Conservation (phyloP, 2,113 vertebrate species). For the Ailurus styani region DNA sequence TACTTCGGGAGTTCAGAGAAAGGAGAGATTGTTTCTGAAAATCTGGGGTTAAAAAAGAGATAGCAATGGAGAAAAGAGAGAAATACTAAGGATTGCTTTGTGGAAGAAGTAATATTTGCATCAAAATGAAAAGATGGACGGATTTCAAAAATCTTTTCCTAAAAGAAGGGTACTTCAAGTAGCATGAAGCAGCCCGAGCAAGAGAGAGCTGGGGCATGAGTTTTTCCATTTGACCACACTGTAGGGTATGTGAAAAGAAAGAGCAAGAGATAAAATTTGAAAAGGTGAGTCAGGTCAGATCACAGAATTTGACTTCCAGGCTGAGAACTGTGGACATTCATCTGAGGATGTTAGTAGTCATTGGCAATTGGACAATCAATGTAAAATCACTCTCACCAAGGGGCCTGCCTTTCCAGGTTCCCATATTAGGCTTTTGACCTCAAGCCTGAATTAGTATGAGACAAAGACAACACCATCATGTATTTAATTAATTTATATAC, state of each 20-base stretch:
- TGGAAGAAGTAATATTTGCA: background rate
- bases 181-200: background rate
- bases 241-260: background rate
- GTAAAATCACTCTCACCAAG: background rate
- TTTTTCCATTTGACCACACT: background rate
- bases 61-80: background rate
- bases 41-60: background rate
- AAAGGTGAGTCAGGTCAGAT: background rate
- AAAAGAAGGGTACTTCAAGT: background rate
- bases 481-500: background rate
- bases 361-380: background rate
- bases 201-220: background rate
- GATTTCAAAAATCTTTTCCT: background rate
- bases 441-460: background rate
- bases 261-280: background rate
- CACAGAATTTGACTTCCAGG: background rate
- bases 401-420: background rate
- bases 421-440: background rate
- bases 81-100: background rate
- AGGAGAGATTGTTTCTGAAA: background rate
- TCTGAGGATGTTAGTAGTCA: background rate
- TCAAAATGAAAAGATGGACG: background rate
- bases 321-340: background rate
- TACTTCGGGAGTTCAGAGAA: background rate
- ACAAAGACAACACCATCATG: background rate